Base-by-base conservation (phyloP, 1,140 invertebrate species). In the Dryas iulia region DNA sequence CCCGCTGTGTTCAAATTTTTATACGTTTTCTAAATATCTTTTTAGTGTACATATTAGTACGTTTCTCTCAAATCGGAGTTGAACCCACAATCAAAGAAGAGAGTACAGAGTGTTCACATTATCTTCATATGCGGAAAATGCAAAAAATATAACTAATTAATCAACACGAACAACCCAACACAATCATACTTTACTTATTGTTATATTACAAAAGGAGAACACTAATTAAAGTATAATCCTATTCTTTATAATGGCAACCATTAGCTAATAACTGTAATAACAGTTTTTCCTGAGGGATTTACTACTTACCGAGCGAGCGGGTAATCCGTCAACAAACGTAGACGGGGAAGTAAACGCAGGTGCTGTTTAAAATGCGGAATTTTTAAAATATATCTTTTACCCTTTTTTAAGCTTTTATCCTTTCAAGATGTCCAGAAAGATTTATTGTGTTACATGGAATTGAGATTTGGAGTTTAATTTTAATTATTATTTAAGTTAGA, bases 241-340 rank as follows among this genome's bases (percentile, higher is more conserved):
- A 56, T 69, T 64, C 54, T 69, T 69, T 69, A 63, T 64, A 69
- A 69, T 69, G 63, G 67, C 67, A 30, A 33, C 61, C 67, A 69
- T 69, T 64, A 69, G 67, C 60, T 69, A 64, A 69, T 69, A 69
- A 69, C 61, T 79, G 63, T 83, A 78, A 81, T 84, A 81, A 89
- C 83, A 85, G 81, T 86, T 83, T 81, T 72, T 79, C 77, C 71
- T 76, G 76, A 80, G 75, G 75, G 74, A 83, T 89, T 87, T 84
- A 86, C 81, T 85, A 79, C 78, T 8, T 1, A 3, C 14, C 7
- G 8, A 18, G 35, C 12, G 33, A 8, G 39, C 8, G 39, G 14
- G 39, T 47, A 56, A 25, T 56, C 53, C 53, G 53, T 56, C 86
- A 87, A 82, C 69, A 77, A 73, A 76, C 73, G 72, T 65, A 74